A percentile compares a stretch with the other conserved stretches of the same genome.
phyloP scores from a whole-genome alignment of 2,113 vertebrate species.

The Erinaceus europaeus region DNA sequence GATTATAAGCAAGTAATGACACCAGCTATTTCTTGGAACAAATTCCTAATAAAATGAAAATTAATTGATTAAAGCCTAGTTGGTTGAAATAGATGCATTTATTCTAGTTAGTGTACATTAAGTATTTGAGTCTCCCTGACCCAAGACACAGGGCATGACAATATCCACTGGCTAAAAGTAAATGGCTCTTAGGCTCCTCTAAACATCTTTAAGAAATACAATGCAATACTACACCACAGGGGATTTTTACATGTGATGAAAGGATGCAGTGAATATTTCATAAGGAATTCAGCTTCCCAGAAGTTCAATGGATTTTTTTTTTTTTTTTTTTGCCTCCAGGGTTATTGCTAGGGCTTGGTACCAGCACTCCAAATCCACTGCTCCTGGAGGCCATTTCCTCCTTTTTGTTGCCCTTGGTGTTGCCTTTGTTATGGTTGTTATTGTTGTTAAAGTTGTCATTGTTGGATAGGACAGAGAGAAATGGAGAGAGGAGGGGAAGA shows the following conservation, averaged over 20 bases:
- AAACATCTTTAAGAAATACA: slow-evolving; percentile 16
- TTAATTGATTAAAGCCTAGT: background rate
- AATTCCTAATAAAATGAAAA: background rate
- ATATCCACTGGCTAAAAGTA: background rate
- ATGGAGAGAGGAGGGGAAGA: too few relatives aligned
- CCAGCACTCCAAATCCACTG: too few relatives aligned
- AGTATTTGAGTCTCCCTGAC: background rate
- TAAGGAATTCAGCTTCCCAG: background rate
- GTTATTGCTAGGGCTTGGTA: too few relatives aligned
- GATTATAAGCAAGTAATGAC: background rate
- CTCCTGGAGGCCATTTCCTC: too few relatives aligned
- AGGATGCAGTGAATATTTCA: background rate
- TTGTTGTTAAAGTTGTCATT: too few relatives aligned
- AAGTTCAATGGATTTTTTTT: background rate
- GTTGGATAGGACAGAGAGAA: too few relatives aligned
- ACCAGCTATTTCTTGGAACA: slow-evolving; percentile 7
- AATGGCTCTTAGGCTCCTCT: background rate
- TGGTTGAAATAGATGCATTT: background rate
- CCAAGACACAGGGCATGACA: background rate
- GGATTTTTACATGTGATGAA: background rate
- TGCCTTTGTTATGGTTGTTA: too few relatives aligned
- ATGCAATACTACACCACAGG: background rate
- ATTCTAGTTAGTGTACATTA: slow-evolving; percentile 6
- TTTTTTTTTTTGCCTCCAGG: too few relatives aligned
- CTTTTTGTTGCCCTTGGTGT: too few relatives aligned